A percentile compares a stretch with the other conserved stretches of the same genome.
phyloP scores from a whole-genome alignment of 2,888 invertebrate species.

The Chymomyza procnemis region DNA sequence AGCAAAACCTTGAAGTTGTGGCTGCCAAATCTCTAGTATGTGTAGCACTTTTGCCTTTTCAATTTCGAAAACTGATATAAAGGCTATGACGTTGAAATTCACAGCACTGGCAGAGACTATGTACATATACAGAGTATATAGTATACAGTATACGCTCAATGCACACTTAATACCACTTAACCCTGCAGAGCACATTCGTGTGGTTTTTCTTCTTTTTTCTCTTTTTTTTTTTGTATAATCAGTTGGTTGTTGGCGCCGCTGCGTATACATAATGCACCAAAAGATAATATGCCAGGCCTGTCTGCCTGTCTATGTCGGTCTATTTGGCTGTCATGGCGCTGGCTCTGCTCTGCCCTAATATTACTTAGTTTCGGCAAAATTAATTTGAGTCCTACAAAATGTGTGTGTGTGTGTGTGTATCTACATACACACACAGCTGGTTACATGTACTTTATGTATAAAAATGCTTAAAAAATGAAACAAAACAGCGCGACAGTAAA shows the following conservation, averaged over 20 bases:
- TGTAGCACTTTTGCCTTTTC: neutral
- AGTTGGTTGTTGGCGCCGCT: neutral
- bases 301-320: constrained; percentile 1
- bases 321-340: neutral
- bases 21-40: neutral
- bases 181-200: neutral
- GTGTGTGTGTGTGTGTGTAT: neutral
- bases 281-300: neutral
- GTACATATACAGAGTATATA: neutral
- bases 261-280: neutral
- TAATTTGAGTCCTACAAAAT: constrained; percentile 39
- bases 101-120: no score
- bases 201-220: no score
- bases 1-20: neutral
- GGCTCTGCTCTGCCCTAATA: neutral
- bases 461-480: neutral
- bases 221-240: neutral
- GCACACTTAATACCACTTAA: constrained; percentile 6
- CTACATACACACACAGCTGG: constrained; percentile 13
- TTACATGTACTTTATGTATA: constrained; percentile 14
- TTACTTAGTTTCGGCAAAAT: constrained; percentile 43
- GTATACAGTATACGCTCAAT: neutral
- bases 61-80: neutral
- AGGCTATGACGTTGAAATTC: neutral
- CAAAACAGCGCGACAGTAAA: neutral